These are phyloP conservation scores for Blastobasis lacticolella DNA, from an alignment of 2,888 invertebrate genomes.

Conservation along the genomic window DNA sequence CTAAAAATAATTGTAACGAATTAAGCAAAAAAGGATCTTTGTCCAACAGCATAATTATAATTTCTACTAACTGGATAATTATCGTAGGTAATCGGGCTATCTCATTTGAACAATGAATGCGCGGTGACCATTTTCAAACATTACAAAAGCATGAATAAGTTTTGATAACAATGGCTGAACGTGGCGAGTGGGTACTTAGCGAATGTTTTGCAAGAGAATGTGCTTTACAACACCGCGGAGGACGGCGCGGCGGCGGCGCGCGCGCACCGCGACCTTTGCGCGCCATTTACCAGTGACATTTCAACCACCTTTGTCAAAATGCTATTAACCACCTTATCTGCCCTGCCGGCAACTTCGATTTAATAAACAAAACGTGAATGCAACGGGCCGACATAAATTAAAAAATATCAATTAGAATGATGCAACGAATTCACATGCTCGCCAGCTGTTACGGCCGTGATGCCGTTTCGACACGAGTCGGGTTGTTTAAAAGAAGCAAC, in stretches of 20 bases:
- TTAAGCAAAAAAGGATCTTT: too few relatives aligned
- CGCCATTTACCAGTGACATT: conserved; percentile 28
- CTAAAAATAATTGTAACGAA: too few relatives aligned
- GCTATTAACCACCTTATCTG: conserved; percentile 12
- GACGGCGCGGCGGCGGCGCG: conserved; percentile 18
- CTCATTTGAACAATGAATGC: conserved; percentile 13
- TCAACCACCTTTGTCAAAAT: conserved; percentile 24
- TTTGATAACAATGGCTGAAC: conserved; percentile 21
- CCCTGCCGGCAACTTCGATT: too few relatives aligned
- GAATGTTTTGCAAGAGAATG: conserved; percentile 30
- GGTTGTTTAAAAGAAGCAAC: conserved; percentile 17
- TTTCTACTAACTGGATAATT: conserved; percentile 3
- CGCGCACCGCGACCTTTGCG: conserved; percentile 32
- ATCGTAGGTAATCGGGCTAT: conserved; percentile 4
- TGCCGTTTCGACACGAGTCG: conserved; percentile 3
- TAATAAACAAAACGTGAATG: too few relatives aligned
- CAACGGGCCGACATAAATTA: conserved; percentile 2
- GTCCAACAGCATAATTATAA: too few relatives aligned
- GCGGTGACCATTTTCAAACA: conserved; percentile 15
- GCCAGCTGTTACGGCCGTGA: conserved; percentile 1
- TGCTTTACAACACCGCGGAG: conserved; percentile 19
- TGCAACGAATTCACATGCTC: conserved; percentile 12
- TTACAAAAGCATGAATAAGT: conserved; percentile 18
- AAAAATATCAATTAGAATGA: conserved; percentile 19
- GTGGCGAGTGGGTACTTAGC: conserved; percentile 10